These are phyloP conservation scores for Sebastes taczanowskii DNA, from an alignment of 2,797 vertebrate genomes.

Conservation along the genomic window DNA sequence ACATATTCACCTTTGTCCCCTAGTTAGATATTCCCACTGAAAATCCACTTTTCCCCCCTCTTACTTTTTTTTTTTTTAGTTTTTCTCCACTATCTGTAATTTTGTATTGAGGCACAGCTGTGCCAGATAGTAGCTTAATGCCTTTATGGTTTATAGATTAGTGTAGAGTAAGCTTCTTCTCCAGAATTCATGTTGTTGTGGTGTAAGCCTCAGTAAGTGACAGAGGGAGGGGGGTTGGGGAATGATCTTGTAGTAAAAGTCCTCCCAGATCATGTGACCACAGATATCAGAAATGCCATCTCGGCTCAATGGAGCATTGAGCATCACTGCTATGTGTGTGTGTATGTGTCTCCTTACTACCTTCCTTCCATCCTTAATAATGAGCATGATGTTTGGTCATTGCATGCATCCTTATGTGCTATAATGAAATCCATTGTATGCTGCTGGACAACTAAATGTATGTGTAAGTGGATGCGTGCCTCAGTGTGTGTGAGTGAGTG, in stretches of 20 bases:
- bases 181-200: constrained; percentile 68
- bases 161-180: constrained; percentile 67
- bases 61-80: background rate
- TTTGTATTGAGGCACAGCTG: constrained; percentile 43
- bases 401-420: constrained; percentile 40
- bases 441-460: constrained; percentile 52
- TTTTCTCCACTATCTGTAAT: constrained; percentile 2
- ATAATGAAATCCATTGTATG: constrained; percentile 64
- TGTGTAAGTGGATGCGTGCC: constrained; percentile 2
- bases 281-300: constrained; percentile 79
- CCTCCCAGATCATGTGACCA: constrained; percentile 75
- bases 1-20: background rate
- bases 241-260: constrained; percentile 80
- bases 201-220: constrained; percentile 69
- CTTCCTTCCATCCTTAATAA: constrained; percentile 25
- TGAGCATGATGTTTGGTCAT: constrained; percentile 36
- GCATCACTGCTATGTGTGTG: constrained; percentile 22
- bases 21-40: background rate
- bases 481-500: background rate
- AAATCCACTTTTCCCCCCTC: background rate
- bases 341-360: background rate
- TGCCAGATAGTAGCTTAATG: constrained; percentile 41
- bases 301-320: constrained; percentile 63
- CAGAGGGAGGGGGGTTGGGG: constrained; percentile 57
- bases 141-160: constrained; percentile 70